phyloP scores from a whole-genome alignment of 2,113 vertebrate genomes.

The Phyllopteryx taeniolatus region DNA sequence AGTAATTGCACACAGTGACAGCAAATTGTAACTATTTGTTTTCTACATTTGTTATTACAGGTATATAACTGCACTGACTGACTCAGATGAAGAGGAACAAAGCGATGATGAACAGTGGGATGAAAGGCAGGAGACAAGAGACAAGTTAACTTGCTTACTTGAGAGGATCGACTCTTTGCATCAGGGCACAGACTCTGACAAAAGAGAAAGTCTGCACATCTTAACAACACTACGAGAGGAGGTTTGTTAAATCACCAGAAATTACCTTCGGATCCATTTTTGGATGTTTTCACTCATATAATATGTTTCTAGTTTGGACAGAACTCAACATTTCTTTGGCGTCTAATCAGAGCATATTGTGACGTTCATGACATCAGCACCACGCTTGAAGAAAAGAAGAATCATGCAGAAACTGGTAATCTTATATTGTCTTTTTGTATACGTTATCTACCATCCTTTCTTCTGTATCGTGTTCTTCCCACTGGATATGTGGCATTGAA shows the following conservation, averaged over 20 bases:
- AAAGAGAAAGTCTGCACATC: slow-evolving; percentile 76
- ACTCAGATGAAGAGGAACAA: slow-evolving; percentile 83
- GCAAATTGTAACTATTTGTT: not conserved
- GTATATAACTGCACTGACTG: slow-evolving; percentile 91
- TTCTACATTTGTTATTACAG: slow-evolving; percentile 67
- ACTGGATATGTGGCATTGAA: too few relatives aligned
- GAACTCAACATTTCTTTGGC: slow-evolving; percentile 83
- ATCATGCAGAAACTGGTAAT: slow-evolving; percentile 81
- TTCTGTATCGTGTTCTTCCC: too few relatives aligned
- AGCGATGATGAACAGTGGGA: slow-evolving; percentile 60
- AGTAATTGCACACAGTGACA: slow-evolving; percentile 11
- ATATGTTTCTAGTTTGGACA: slow-evolving; percentile 76
- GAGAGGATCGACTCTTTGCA: slow-evolving; percentile 78
- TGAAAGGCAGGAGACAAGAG: slow-evolving; percentile 39
- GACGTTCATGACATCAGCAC: slow-evolving; percentile 83
- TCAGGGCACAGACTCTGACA: slow-evolving; percentile 74
- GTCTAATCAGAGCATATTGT: slow-evolving; percentile 82
- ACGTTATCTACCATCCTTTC: not conserved
- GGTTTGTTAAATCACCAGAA: slow-evolving; percentile 63
- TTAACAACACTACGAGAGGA: slow-evolving; percentile 79
- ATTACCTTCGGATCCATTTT: not conserved
- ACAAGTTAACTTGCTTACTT: slow-evolving; percentile 74
- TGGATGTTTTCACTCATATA: not conserved
- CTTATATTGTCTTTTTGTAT: not conserved
- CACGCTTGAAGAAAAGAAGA: slow-evolving; percentile 82